Conservation (phyloP, 2,888 invertebrate genomes). For the Himalopsyche anomala region DNA sequence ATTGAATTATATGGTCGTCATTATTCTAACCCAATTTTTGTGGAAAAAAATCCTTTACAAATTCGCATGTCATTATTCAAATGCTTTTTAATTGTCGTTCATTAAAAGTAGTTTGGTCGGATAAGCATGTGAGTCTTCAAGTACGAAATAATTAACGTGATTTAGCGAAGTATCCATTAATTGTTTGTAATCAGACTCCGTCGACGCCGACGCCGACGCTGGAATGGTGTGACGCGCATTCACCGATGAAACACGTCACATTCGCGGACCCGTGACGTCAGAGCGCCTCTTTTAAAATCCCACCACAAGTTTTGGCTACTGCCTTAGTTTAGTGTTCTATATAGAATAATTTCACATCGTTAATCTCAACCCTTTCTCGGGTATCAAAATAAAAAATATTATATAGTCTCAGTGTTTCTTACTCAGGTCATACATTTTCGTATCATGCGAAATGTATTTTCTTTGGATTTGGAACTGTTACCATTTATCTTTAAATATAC, state of each 20-base stretch:
- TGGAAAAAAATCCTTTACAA: no score
- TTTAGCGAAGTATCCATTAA: background rate
- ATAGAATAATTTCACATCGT: background rate
- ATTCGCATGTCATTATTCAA: no score
- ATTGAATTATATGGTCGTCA: no score
- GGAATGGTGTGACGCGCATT: background rate
- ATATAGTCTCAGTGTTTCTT: no score
- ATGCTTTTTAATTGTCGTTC: background rate
- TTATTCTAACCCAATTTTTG: no score
- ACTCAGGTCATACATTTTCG: no score
- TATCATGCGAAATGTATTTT: no score
- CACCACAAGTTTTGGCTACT: background rate
- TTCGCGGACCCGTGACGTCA: slow-evolving; percentile 10
- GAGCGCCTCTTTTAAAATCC: background rate
- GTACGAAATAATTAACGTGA: background rate
- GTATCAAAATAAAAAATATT: no score
- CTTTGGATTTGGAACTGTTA: no score
- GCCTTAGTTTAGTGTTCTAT: background rate
- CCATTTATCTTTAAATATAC: no score
- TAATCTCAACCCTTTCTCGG: background rate
- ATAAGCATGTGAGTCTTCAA: background rate
- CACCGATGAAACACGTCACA: background rate
- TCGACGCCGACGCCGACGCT: background rate
- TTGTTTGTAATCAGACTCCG: background rate
- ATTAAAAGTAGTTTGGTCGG: slow-evolving; percentile 17